Conservation (phyloP, 1,140 invertebrate genomes). For the Ostrea denselamellosa region DNA sequence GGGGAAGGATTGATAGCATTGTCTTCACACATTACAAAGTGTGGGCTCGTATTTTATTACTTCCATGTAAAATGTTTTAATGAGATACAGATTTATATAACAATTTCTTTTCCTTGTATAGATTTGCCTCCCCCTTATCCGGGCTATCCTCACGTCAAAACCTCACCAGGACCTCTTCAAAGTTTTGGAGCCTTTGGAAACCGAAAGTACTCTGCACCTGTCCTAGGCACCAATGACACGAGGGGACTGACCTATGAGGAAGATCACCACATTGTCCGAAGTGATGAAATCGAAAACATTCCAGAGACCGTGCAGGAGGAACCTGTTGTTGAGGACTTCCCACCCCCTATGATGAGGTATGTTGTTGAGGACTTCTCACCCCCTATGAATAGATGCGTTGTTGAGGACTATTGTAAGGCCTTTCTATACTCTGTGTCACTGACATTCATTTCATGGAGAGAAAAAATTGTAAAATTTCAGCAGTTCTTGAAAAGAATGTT, state of each 20-base stretch:
- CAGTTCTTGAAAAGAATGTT: no score
- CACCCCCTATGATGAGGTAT: slow-evolving; percentile 24
- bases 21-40: no score
- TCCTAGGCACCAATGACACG: slow-evolving; percentile 58
- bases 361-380: no score
- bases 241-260: slow-evolving; percentile 43
- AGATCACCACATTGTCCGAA: slow-evolving; percentile 66
- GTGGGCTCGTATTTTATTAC: no score
- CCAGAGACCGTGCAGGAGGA: slow-evolving; percentile 71
- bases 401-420: no score
- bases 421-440: no score
- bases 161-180: not conserved
- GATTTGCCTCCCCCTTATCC: slow-evolving; percentile 54
- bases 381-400: no score
- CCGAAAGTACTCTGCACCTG: slow-evolving; percentile 71
- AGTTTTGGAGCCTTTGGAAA: slow-evolving; percentile 51
- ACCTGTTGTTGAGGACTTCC: slow-evolving; percentile 53
- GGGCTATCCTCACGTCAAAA: not conserved
- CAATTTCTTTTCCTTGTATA: not conserved
- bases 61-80: no score
- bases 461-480: no score
- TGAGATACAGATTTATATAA: no score
- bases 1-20: no score
- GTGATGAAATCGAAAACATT: slow-evolving; percentile 74
- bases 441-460: no score